These are phyloP conservation scores for Pagrus major DNA, from an alignment of 2,113 vertebrate genomes.

Conservation along the genomic window DNA sequence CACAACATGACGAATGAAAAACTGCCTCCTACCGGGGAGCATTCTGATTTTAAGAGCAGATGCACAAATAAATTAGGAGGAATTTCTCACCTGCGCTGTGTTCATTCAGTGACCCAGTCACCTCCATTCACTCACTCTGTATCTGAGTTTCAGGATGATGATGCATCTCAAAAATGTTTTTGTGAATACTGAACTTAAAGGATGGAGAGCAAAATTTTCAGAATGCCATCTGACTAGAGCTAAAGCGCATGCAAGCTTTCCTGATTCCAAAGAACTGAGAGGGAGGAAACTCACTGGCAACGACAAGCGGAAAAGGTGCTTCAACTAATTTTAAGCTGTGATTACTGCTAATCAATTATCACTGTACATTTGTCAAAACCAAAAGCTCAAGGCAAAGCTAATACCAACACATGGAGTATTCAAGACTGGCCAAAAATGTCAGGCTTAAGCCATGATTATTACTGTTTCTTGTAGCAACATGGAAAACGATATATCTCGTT, in stretches of 20 bases:
- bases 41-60: constrained; percentile 1
- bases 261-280: not conserved
- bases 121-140: not conserved
- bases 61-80: constrained; percentile 8
- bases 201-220: not conserved
- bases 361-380: not conserved
- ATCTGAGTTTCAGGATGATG: not conserved
- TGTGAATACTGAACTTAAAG: not conserved
- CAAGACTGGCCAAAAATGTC: not conserved
- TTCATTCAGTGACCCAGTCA: not conserved
- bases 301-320: constrained; percentile 23
- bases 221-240: not conserved
- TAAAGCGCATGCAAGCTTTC: not conserved
- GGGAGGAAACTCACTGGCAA: not conserved
- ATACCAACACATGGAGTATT: constrained; percentile 3
- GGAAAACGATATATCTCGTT: not conserved
- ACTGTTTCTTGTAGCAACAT: not conserved
- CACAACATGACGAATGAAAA: constrained; percentile 4
- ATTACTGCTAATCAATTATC: not conserved
- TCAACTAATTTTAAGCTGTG: constrained; percentile 15
- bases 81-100: constrained; percentile 14
- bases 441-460: not conserved
- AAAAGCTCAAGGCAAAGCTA: not conserved
- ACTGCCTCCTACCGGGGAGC: not conserved
- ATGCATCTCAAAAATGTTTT: not conserved